Evolutionary conservation across 2,797 vertebrate species (phyloP), one percentile per base, ranked within the genome.

Genomic region (Coreius guichenoti): DNA sequence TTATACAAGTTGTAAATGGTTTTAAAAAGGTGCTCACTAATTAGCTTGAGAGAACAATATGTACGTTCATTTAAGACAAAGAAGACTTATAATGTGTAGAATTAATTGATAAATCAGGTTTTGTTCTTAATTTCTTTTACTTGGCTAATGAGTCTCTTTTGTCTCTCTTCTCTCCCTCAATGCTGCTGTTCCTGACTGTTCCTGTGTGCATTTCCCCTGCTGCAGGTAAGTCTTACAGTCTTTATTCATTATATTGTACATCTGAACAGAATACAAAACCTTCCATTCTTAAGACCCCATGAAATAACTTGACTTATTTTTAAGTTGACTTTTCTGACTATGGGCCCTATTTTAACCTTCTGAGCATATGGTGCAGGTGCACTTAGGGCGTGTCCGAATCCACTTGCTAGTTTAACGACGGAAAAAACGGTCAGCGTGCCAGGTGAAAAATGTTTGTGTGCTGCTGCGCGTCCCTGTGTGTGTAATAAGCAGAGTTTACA

Each of bases 151-250:
- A 54, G 31, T 76, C 49, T 70, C 26, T 78, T 56, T 69, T 84
- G 23, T 84, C 33, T 76, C 36, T 78, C 16, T 76, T 76, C 19
- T 73, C 36, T 72, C 17, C 69, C 39, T 69, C 36, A n/a, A 33
- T 17, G 63, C 49, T 69, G 63, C 74, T 45, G 16, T 47, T 68
- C 61, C 63, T 54, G 45, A 29, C 16, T 54, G n/a, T n/a, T 43
- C 8, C 16, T 21, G 17, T 81, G n/a, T 51, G 33, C 26, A 58
- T 78, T 45, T 33, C 17, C 5, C 14, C 17, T 69, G 36, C 61
- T 84, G n/a, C 63, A 84, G 82, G 82, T 84, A 69, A 84, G 82
- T 84, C 73, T 67, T 39, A 23, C 26, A 29, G 31, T 16, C 11
- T 68, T 23, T 29, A 14, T 78, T 78, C 8, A 13, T 58, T 43